Conservation (phyloP, 2,888 invertebrate species). For the Desoria tigrina region DNA sequence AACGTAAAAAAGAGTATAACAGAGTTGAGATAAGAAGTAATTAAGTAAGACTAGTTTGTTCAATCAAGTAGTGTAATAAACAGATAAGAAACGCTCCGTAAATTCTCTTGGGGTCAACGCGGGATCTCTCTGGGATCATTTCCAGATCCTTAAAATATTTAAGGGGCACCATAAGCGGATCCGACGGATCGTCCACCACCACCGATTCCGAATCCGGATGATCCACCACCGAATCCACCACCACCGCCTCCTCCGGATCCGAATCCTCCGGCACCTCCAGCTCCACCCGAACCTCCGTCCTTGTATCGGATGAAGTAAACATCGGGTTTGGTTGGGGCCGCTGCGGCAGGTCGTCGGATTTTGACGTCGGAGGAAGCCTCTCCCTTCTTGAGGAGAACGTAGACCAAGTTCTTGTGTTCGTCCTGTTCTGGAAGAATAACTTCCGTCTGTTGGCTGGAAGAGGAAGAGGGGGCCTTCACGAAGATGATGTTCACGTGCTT, state of each 20-base stretch:
- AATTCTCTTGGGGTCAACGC: no score
- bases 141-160: slow-evolving; percentile 1
- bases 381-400: slow-evolving; percentile 83
- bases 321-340: slow-evolving; percentile 82
- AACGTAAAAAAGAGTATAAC: no score
- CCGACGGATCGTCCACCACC: slow-evolving; percentile 19
- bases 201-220: slow-evolving; percentile 14
- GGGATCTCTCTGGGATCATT: no score
- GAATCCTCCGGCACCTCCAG: slow-evolving; percentile 14
- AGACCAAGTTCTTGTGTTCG: slow-evolving; percentile 79
- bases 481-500: slow-evolving; percentile 83
- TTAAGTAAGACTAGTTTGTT: no score
- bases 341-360: slow-evolving; percentile 74
- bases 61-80: no score
- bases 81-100: no score
- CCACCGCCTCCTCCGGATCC: slow-evolving; percentile 20
- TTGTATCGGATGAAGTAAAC: slow-evolving; percentile 74
- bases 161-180: slow-evolving; percentile 32
- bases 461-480: slow-evolving; percentile 65
- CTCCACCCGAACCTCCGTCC: slow-evolving; percentile 64
- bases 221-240: slow-evolving; percentile 8
- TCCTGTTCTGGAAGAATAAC: slow-evolving; percentile 73
- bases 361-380: slow-evolving; percentile 78
- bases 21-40: no score
- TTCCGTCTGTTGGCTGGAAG: slow-evolving; percentile 60